A percentile compares a stretch with the other conserved stretches of the same genome.
These are phyloP conservation scores for Lacerta viridis DNA, from an alignment of 2,797 vertebrate genomes.

Conservation along the genomic window DNA sequence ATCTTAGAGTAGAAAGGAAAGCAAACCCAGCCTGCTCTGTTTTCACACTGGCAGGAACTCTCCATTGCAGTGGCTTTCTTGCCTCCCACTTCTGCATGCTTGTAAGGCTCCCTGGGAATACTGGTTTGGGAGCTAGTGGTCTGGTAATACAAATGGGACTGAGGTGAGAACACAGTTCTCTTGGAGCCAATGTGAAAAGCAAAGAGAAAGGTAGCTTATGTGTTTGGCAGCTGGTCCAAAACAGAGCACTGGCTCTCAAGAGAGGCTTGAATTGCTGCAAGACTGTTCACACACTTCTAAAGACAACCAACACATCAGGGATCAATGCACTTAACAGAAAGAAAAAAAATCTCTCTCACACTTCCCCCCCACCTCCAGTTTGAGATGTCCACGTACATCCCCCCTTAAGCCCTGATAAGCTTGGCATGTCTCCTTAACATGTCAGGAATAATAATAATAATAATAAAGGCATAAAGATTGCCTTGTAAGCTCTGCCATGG, in stretches of 20 bases:
- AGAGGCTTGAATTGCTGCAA: neutral
- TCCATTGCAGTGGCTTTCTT: too few relatives aligned
- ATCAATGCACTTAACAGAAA: neutral
- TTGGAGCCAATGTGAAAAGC: neutral
- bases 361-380: neutral
- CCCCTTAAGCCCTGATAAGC: constrained; percentile 29
- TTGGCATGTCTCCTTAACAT: constrained; percentile 27
- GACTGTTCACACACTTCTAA: constrained; percentile 12
- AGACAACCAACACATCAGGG: neutral
- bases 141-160: neutral
- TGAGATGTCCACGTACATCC: neutral
- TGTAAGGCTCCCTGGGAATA: too few relatives aligned
- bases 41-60: too few relatives aligned
- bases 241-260: neutral
- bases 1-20: too few relatives aligned
- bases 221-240: neutral
- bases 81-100: too few relatives aligned
- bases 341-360: neutral
- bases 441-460: constrained; percentile 31
- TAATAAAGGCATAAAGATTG: constrained; percentile 29
- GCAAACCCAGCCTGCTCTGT: too few relatives aligned
- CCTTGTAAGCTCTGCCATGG: constrained; percentile 30
- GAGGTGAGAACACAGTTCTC: neutral
- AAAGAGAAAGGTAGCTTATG: neutral
- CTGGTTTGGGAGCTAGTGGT: neutral